These are phyloP conservation scores for Coturnix japonica DNA, from an alignment of 2,113 vertebrate genomes.

Conservation along the genomic window DNA sequence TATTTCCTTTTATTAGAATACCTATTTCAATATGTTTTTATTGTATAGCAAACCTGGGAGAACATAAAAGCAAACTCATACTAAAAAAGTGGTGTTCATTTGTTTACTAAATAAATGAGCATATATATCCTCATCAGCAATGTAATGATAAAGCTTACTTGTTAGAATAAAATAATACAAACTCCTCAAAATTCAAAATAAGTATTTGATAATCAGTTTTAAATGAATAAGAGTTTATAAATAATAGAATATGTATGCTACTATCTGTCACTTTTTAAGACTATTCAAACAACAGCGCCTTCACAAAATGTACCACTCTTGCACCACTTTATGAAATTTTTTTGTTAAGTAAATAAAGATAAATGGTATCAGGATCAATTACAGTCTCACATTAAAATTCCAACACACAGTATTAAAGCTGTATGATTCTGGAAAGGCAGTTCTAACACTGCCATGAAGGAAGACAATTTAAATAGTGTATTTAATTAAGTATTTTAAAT, in stretches of 20 bases:
- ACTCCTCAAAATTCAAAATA: neutral
- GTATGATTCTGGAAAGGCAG: neutral
- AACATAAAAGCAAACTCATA: rapidly evolving
- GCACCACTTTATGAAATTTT: neutral
- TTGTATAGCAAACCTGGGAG: neutral
- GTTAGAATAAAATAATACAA: neutral
- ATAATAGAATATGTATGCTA: neutral
- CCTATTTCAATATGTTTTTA: neutral
- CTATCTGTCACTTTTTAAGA: neutral
- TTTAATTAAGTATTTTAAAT: neutral
- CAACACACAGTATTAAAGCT: neutral
- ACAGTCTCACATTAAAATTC: neutral
- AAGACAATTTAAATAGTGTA: neutral
- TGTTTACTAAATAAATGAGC: neutral
- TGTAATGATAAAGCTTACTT: neutral
- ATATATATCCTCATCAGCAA: neutral
- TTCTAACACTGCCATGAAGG: neutral
- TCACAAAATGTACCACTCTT: neutral
- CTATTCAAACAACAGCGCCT: neutral
- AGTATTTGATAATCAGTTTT: neutral
- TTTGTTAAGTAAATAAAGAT: neutral
- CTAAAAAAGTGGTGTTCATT: no score
- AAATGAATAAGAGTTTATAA: neutral
- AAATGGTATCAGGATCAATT: neutral
- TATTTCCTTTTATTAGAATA: neutral